These are phyloP conservation scores for Pandemis corylana DNA, from an alignment of 2,888 invertebrate genomes.

Conservation along the genomic window DNA sequence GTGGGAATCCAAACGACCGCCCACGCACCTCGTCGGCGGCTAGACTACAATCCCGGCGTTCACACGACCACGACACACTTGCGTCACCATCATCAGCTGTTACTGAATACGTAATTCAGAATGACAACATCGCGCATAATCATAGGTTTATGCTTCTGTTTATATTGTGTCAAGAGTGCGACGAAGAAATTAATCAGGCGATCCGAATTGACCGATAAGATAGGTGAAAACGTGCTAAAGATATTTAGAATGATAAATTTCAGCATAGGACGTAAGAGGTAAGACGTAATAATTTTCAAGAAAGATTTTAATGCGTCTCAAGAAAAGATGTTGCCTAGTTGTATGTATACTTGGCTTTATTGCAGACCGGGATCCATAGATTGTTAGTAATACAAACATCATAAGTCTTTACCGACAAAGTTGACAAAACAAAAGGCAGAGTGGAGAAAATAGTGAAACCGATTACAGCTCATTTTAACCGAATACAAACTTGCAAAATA, in stretches of 20 bases:
- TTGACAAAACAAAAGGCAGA: not conserved
- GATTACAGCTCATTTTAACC: slow-evolving; percentile 25
- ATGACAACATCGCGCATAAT: slow-evolving; percentile 39
- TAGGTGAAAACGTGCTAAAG: slow-evolving; percentile 17
- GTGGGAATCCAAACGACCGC: slow-evolving; percentile 32
- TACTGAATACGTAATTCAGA: slow-evolving; percentile 41
- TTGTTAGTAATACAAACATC: too few species aligned
- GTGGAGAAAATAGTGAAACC: slow-evolving; percentile 13
- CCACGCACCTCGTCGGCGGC: slow-evolving; percentile 33
- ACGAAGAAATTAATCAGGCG: slow-evolving; percentile 21
- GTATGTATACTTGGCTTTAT: not conserved
- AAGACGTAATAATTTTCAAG: not conserved
- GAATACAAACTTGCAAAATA: slow-evolving; percentile 30
- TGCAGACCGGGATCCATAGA: too few species aligned
- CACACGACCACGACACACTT: slow-evolving; percentile 35
- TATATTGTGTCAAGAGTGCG: slow-evolving; percentile 13
- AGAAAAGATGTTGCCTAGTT: too few species aligned
- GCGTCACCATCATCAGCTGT: slow-evolving; percentile 42
- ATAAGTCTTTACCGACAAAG: not conserved
- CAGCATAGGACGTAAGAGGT: not conserved
- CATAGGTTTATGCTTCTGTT: slow-evolving; percentile 31
- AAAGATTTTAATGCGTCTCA: too few species aligned
- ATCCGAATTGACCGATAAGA: slow-evolving; percentile 13
- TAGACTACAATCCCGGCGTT: slow-evolving; percentile 40
- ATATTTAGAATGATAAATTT: not conserved